Evolutionary conservation across 2,888 invertebrate species (phyloP), one percentile per base, ranked within the genome.

Genomic region (Lochmaea crataegi): DNA sequence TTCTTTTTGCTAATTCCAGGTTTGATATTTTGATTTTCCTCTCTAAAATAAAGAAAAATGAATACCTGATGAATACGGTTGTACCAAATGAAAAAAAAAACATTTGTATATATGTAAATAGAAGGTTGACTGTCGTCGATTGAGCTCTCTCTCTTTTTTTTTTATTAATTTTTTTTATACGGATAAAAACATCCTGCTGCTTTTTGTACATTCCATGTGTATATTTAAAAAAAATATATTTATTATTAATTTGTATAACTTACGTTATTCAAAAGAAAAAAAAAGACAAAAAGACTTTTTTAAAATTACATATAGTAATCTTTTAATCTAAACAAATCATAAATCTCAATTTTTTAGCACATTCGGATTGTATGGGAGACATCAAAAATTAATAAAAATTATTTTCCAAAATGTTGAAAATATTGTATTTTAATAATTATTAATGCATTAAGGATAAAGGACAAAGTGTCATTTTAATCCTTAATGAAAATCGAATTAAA

Each of bases 61-160:
- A 82, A 82, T 83, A 83, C 82, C 82, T 82, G 83, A 83, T 78
- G 71, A 79, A 77, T 78, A 70, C 74, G 76, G 77, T 77, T 75
- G 81, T 83, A 83, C 82, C 82, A 84, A 83, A 60, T 60, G 82
- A 80, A 81, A 75, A 76, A 77, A 75, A 83, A 81, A 82, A 83
- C 75, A 83, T 82, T 82, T 78, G 76, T 77, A 77, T 32, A 78
- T 77, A 75, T 53, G 53, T 56, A 73, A 72, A 80, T 58, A 58
- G 16, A 63, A 69, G 61, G 61, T 63, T 78, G 80, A 78, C 78
- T 77, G 71, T 77, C 78, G 74, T 71, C 74, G 72, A 75, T 71
- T 32, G 5, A 26, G 26, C 26, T 26, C 2, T 26, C 26, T 26
- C 3, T 72, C 63, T 68, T 69, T 63, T 56, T 56, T 75, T 67